phyloP scores from a whole-genome alignment of 2,113 vertebrate genomes.

The Hemichromis elongatus region DNA sequence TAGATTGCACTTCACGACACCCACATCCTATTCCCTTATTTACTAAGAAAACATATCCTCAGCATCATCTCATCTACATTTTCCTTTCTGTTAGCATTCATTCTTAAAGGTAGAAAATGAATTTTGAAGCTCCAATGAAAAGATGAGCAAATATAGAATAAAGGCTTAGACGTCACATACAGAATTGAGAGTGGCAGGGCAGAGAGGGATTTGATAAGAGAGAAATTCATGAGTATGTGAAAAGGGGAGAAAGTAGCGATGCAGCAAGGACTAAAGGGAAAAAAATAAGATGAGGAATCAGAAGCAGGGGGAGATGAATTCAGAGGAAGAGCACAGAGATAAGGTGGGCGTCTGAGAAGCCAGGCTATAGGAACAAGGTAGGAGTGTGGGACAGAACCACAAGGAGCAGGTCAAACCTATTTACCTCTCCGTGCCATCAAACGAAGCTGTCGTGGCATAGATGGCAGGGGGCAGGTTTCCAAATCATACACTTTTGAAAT shows the following conservation, averaged over 20 bases:
- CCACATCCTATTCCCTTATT: neutral
- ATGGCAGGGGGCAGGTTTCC: neutral
- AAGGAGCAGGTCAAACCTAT: slow-evolving; percentile 27
- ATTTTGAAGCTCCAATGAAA: neutral
- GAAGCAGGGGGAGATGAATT: neutral
- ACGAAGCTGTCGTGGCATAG: neutral
- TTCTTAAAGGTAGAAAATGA: slow-evolving; percentile 16
- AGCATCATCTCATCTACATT: slow-evolving; percentile 18
- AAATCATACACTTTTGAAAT: neutral
- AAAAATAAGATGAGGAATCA: slow-evolving; percentile 14
- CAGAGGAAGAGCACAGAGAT: neutral
- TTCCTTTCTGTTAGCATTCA: slow-evolving; percentile 4
- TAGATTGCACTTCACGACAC: slow-evolving; percentile 4
- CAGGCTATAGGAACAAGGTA: neutral
- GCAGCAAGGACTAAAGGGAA: neutral
- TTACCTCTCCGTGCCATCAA: neutral
- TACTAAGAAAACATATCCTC: slow-evolving; percentile 3
- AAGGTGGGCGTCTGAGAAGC: slow-evolving; percentile 5
- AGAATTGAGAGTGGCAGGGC: neutral
- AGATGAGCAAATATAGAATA: neutral
- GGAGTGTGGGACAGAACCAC: neutral
- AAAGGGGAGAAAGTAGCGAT: neutral
- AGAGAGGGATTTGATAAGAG: neutral
- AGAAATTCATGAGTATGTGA: slow-evolving; percentile 19
- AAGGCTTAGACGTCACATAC: neutral